phyloP scores from a whole-genome alignment of 2,113 vertebrate genomes.

The Pionites leucogaster region DNA sequence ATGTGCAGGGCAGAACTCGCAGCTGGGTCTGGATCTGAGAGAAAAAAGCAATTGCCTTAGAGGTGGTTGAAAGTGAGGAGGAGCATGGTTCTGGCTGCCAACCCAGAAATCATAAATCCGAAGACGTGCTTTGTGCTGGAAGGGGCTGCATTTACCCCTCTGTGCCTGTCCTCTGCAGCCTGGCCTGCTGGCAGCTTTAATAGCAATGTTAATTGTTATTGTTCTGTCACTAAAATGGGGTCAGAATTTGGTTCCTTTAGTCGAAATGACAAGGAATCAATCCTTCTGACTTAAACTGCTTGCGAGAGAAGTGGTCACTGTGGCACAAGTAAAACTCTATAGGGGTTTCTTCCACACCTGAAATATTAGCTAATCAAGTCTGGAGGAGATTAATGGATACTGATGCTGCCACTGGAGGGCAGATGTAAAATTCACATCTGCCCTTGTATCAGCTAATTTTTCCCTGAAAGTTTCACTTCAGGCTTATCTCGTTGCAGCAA shows the following conservation, averaged over 20 bases:
- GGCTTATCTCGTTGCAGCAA: not conserved
- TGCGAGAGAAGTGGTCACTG: not conserved
- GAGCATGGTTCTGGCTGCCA: not conserved
- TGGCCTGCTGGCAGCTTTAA: accelerated
- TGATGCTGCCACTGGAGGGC: not conserved
- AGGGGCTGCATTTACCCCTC: not conserved
- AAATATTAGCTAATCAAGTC: not conserved
- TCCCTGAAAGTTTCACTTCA: not conserved
- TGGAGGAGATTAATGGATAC: not conserved
- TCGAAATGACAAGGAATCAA: not conserved
- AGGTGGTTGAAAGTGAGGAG: not conserved
- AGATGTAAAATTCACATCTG: not conserved
- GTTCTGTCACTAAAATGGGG: not conserved
- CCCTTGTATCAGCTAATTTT: not conserved
- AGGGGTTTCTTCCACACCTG: not conserved
- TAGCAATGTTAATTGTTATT: not conserved
- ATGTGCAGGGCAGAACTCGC: not conserved
- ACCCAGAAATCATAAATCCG: not conserved
- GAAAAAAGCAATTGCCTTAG: not conserved
- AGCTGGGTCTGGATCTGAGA: not conserved
- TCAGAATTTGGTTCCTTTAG: not conserved
- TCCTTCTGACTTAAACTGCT: not conserved
- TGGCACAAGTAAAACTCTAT: not conserved
- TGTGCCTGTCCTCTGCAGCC: not conserved
- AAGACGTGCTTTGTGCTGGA: not conserved